Percentiles rank a stretch among this genome's conserved stretches.
phyloP scores from a whole-genome alignment of 2,113 vertebrate genomes.

The Limanda limanda region DNA sequence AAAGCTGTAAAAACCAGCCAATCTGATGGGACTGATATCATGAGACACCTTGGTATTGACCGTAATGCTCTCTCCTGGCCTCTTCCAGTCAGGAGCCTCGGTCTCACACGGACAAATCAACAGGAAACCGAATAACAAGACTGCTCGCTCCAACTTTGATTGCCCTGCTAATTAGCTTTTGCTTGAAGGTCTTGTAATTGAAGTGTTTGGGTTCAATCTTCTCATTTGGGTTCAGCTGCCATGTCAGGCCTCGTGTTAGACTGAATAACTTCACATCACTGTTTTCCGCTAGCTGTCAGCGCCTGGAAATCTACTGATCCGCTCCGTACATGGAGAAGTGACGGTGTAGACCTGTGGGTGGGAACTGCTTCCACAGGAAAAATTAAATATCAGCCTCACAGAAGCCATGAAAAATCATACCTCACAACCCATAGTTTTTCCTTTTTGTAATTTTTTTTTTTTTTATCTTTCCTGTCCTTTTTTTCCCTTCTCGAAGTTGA shows the following conservation, averaged over 20 bases:
- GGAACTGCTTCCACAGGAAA: slow-evolving; percentile 31
- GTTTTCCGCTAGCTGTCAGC: too few species aligned
- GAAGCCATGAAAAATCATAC: slow-evolving; percentile 11
- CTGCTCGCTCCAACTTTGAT: slow-evolving; percentile 32
- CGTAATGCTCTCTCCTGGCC: slow-evolving; percentile 19
- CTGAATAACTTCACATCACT: not conserved
- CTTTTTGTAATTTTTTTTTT: not conserved
- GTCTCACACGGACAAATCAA: slow-evolving; percentile 36
- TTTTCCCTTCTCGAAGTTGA: slow-evolving; percentile 44
- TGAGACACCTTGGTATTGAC: slow-evolving; percentile 60
- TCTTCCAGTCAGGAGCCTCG: slow-evolving; percentile 36
- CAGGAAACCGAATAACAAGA: slow-evolving; percentile 32
- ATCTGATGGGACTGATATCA: slow-evolving; percentile 64
- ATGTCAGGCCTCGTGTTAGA: slow-evolving; percentile 4
- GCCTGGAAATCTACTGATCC: slow-evolving; percentile 48
- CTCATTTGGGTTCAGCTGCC: slow-evolving; percentile 3
- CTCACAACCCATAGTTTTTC: not conserved
- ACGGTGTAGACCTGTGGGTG: slow-evolving; percentile 42
- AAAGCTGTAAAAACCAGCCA: slow-evolving; percentile 61
- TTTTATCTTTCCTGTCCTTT: slow-evolving; percentile 1
- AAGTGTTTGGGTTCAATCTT: slow-evolving; percentile 36
- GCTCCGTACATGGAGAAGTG: slow-evolving; percentile 49
- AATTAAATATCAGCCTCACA: not conserved
- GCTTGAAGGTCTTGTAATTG: slow-evolving; percentile 51
- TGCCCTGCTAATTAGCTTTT: slow-evolving; percentile 52